Conservation (phyloP, 2,113 vertebrate species). For the Fukomys damarensis region DNA sequence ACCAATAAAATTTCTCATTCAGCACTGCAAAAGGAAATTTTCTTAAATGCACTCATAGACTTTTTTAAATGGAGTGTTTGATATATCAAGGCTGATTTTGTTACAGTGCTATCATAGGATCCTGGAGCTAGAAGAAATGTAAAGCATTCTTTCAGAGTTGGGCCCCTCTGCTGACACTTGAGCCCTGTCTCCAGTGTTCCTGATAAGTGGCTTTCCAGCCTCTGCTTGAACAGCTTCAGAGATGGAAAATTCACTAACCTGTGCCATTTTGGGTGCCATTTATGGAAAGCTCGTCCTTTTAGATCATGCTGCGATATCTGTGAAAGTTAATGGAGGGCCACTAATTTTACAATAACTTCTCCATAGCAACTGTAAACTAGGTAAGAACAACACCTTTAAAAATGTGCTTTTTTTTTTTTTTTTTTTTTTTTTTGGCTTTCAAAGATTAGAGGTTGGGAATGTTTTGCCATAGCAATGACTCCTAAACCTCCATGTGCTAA, state of each 20-base stretch:
- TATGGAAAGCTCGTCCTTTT: neutral
- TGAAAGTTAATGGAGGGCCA: neutral
- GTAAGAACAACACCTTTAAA: neutral
- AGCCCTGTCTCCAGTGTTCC: neutral
- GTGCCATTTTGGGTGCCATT: neutral
- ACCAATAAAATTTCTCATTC: slow-evolving; percentile 8
- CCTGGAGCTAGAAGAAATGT: neutral
- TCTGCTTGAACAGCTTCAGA: neutral
- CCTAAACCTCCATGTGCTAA: neutral
- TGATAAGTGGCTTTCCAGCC: slow-evolving; percentile 8
- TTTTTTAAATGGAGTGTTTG: neutral
- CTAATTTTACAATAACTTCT: neutral
- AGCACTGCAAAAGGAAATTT: neutral
- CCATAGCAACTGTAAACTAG: neutral
- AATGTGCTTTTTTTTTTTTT: neutral
- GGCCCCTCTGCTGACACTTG: neutral
- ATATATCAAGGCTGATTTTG: slow-evolving; percentile 20
- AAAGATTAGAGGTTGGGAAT: neutral
- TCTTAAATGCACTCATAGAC: neutral
- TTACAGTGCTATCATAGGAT: neutral
- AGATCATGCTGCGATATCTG: neutral
- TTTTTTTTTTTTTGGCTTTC: neutral
- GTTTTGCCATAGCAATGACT: neutral
- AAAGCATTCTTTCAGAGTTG: neutral
- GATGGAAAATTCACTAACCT: neutral